phyloP scores from a whole-genome alignment of 2,797 vertebrate genomes.

The Sparidentex hasta region DNA sequence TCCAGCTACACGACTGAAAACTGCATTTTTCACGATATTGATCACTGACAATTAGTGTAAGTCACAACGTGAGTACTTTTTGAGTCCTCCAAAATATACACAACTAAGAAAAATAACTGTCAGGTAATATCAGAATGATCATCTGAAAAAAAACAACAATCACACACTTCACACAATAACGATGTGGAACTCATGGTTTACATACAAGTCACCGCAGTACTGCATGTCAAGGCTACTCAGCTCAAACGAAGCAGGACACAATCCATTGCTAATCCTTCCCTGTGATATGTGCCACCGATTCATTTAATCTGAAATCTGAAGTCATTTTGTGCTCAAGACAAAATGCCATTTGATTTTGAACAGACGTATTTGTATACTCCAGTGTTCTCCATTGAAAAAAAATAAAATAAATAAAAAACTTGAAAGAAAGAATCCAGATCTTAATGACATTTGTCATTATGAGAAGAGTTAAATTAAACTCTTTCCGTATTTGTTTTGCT shows the following conservation, averaged over 20 bases:
- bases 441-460: neutral
- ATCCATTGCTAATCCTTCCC: constrained; percentile 21
- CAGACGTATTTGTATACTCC: constrained; percentile 16
- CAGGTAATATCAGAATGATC: constrained; percentile 51
- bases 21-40: constrained; percentile 65
- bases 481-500: neutral
- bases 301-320: constrained; percentile 9
- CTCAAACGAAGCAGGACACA: constrained; percentile 3
- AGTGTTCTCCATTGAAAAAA: constrained; percentile 20
- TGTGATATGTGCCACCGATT: constrained; percentile 15
- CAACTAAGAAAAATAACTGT: constrained; percentile 37
- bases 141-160: constrained; percentile 45
- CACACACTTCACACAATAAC: constrained; percentile 46
- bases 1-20: constrained; percentile 60
- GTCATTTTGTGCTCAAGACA: constrained; percentile 5
- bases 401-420: neutral
- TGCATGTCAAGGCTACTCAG: constrained; percentile 21
- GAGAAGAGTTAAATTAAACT: neutral
- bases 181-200: constrained; percentile 39
- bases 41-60: constrained; percentile 63
- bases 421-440: constrained; percentile 1
- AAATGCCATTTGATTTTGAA: constrained; percentile 19
- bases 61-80: constrained; percentile 50
- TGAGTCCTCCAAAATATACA: constrained; percentile 53
- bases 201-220: constrained; percentile 18